Evolutionary conservation across 1,140 invertebrate genomes (phyloP), one percentile per base, ranked within the genome.

Genomic region (Pachypeltis micranthus): DNA sequence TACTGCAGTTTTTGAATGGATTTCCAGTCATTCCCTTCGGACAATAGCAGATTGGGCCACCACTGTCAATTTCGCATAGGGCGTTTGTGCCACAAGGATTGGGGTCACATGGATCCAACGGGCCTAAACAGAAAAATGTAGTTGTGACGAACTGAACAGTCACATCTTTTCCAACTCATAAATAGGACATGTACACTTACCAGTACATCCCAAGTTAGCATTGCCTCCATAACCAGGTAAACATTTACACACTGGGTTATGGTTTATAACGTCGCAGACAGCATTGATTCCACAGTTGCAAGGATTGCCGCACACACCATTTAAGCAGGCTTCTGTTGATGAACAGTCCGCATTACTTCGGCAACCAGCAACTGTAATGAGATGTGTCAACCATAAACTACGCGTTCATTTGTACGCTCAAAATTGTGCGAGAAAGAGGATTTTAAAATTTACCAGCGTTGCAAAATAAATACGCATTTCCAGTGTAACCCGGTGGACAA

Each of bases 1-100:
- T 83, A 93, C 90, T 90, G 79, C 90, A 93, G 76, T 86, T 88
- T 65, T 87, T 83, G 70, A 93, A 93, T 14, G 91, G 91, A 81
- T 93, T 92, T 74, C 91, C 91, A 12, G 90, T 93, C 60, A 88
- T 77, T 67, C 90, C 89, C 72, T 90, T 89, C 0, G 90, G 90
- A 73, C 91, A 95, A 74, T 83, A 91, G 70, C 91, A 93, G 66
- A 93, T 88, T 0, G 89, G 88, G 75, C 85, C 88, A 64, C 88
- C 90, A 69, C 89, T 85, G 69, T 91, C 87, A 44, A 85, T 79
- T 77, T 93, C 89, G 72, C 91, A 93, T 51, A 88, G 73, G 10
- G 91, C 90, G 69, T 88, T 85, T 0, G 82, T 73, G 19, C 90
- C 91, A 73, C 91, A 94, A 21, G 90, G 90, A 75, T 88, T 90